Conservation (phyloP, 2,888 invertebrate species). For the Fragum fragum region DNA sequence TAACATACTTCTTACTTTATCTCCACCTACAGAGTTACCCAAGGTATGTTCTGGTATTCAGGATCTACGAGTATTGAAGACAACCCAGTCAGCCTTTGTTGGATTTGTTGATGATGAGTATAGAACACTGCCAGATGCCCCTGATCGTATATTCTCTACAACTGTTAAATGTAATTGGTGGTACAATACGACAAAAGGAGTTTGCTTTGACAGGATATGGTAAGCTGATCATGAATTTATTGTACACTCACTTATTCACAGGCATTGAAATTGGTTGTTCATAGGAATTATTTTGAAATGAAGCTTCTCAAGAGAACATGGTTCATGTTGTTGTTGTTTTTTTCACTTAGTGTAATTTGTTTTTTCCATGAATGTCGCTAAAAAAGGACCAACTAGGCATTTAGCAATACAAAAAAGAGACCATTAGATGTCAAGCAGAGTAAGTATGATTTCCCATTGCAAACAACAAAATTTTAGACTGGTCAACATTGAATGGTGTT, state of each 20-base stretch:
- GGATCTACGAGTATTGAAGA: slow-evolving; percentile 92
- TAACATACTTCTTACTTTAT: too few relatives aligned
- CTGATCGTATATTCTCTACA: slow-evolving; percentile 93
- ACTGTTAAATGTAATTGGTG: slow-evolving; percentile 92
- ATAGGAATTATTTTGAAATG: neutral
- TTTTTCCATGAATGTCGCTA: too few relatives aligned
- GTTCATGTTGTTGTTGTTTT: too few relatives aligned
- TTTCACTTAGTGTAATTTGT: too few relatives aligned
- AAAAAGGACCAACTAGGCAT: too few relatives aligned
- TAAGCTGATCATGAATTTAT: too few relatives aligned
- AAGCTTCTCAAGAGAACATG: neutral
- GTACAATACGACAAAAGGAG: slow-evolving; percentile 90
- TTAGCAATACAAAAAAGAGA: too few relatives aligned
- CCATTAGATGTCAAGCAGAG: too few relatives aligned
- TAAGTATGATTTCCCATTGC: too few relatives aligned
- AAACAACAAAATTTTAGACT: too few relatives aligned
- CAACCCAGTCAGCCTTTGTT: slow-evolving; percentile 93
- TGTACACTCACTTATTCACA: too few relatives aligned
- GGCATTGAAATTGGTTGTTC: neutral
- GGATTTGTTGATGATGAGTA: slow-evolving; percentile 94
- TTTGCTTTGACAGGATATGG: slow-evolving; percentile 92
- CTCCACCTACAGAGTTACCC: slow-evolving; percentile 50
- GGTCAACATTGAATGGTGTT: too few relatives aligned
- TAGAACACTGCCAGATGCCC: slow-evolving; percentile 91
- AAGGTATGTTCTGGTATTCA: slow-evolving; percentile 88